Evolutionary conservation across 2,797 vertebrate genomes (phyloP).

Genomic region (Platalea minor): DNA sequence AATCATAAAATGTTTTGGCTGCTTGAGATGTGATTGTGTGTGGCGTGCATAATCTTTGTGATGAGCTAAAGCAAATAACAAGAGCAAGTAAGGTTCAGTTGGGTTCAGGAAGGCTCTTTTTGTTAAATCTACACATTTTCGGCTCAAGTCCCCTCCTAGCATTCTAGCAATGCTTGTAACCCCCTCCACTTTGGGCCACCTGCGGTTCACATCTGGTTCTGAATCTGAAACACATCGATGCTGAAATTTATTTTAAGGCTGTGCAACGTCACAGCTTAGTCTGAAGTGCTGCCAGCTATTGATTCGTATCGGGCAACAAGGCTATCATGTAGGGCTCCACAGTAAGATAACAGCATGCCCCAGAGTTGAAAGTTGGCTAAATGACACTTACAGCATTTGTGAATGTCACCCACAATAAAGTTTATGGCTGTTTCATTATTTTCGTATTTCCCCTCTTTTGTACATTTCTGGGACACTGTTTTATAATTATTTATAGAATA

Average conservation of each 20-base stretch:
- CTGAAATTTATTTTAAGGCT: not conserved
- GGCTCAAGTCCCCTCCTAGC: not conserved
- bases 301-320: not conserved
- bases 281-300: not conserved
- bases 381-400: not conserved
- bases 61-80: not conserved
- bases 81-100: not conserved
- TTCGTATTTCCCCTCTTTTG: not conserved
- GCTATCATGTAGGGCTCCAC: not conserved
- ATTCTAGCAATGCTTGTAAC: not conserved
- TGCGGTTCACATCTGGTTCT: not conserved
- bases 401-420: not conserved
- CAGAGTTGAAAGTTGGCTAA: not conserved
- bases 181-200: not conserved
- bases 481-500: not conserved
- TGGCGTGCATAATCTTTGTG: not conserved
- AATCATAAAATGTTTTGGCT: not conserved
- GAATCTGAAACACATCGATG: not conserved
- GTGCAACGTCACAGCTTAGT: not conserved
- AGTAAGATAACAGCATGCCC: not conserved
- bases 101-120: not conserved
- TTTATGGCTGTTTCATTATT: not conserved
- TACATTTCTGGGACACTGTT: not conserved
- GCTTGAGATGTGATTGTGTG: not conserved
- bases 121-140: not conserved